phyloP scores from a whole-genome alignment of 2,888 invertebrate species.

The Mactromeris polynyma region DNA sequence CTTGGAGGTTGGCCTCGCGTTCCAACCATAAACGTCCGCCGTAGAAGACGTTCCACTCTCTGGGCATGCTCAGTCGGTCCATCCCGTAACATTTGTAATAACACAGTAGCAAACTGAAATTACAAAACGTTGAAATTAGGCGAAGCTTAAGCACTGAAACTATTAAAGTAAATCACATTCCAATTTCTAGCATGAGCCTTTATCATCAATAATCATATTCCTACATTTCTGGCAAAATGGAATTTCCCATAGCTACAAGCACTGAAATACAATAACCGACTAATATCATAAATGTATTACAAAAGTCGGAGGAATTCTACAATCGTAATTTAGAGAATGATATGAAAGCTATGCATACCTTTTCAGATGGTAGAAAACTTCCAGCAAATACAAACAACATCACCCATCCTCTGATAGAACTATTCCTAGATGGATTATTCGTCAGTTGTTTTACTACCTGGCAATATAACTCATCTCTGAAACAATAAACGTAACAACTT shows the following conservation, averaged over 20 bases:
- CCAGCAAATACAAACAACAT: constrained; percentile 78
- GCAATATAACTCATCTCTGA: constrained; percentile 83
- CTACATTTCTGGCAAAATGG: no score
- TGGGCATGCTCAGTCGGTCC: constrained; percentile 79
- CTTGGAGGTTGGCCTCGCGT: constrained; percentile 82
- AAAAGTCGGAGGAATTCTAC: no score
- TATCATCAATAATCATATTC: no score
- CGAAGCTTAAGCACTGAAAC: no score
- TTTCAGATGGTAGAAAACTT: constrained; percentile 81
- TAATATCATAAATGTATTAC: no score
- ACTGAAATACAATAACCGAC: no score
- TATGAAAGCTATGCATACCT: constrained; percentile 61
- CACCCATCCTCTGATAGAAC: constrained; percentile 82
- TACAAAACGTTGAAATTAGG: neutral
- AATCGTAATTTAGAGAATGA: no score
- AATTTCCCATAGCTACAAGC: no score
- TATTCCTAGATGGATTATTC: constrained; percentile 83
- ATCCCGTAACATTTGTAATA: constrained; percentile 77
- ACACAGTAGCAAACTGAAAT: constrained; percentile 79
- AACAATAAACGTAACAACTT: constrained; percentile 1
- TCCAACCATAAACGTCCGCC: constrained; percentile 79
- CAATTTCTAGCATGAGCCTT: no score
- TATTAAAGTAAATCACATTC: no score
- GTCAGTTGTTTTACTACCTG: constrained; percentile 83
- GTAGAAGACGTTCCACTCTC: constrained; percentile 75